phyloP scores from a whole-genome alignment of 2,797 vertebrate species.

The Thaleichthys pacificus region DNA sequence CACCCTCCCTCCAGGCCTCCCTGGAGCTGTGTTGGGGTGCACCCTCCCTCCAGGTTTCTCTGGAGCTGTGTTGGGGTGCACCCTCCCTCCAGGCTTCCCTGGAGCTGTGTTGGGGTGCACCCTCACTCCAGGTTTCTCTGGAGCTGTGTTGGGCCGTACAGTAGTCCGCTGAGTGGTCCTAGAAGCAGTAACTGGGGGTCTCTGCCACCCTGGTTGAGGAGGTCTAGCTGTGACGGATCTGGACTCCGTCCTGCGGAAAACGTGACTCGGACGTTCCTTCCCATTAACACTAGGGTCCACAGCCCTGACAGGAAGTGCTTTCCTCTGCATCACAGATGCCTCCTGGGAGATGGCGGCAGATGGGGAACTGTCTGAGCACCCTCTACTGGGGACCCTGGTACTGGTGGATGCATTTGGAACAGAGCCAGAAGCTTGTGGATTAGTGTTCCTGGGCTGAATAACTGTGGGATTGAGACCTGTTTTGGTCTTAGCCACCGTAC shows the following conservation, averaged over 20 bases:
- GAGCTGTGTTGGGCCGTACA: neutral
- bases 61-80: neutral
- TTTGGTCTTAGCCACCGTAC: slow-evolving; percentile 57
- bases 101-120: neutral
- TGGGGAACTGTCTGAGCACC: neutral
- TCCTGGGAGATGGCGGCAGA: slow-evolving; percentile 15
- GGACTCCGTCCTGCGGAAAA: neutral
- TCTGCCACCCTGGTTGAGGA: slow-evolving; percentile 1
- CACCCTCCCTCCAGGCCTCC: neutral
- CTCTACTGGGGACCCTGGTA: slow-evolving; percentile 8
- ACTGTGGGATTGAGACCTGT: slow-evolving; percentile 57
- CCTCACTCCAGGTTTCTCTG: slow-evolving; percentile 1
- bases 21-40: neutral
- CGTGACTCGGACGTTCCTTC: slow-evolving; percentile 20
- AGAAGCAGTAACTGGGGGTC: slow-evolving; percentile 3
- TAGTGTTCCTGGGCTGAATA: slow-evolving; percentile 31
- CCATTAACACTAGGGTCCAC: slow-evolving; percentile 5
- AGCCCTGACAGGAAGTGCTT: neutral
- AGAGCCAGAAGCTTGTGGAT: neutral
- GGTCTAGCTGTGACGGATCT: slow-evolving; percentile 27
- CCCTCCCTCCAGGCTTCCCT: slow-evolving; percentile 4
- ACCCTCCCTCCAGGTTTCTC: neutral
- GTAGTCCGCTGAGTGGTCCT: slow-evolving; percentile 8
- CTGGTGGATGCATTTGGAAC: no score
- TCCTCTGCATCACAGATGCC: neutral